Conservation (phyloP, 1,140 invertebrate genomes). For the Stratiolaelaps scimitus region DNA sequence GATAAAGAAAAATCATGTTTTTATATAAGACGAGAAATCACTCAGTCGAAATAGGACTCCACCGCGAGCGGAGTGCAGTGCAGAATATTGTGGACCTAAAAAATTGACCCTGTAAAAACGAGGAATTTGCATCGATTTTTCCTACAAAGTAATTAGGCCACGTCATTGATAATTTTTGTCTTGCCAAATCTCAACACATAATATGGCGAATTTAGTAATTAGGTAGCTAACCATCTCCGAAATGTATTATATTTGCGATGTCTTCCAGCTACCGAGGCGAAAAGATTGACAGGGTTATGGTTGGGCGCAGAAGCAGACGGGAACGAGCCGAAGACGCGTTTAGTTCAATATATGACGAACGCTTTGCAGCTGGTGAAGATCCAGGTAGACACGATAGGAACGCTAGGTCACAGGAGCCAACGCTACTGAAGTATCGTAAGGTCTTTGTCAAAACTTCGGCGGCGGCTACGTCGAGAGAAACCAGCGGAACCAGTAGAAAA, state of each 20-base stretch:
- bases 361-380: neutral
- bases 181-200: too few species aligned
- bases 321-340: neutral
- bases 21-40: too few species aligned
- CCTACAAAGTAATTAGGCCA: too few species aligned
- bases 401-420: neutral
- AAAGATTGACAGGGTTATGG: slow-evolving; percentile 28
- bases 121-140: too few species aligned
- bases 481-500: too few species aligned
- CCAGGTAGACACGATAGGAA: neutral
- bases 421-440: slow-evolving; percentile 12
- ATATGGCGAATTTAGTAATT: too few species aligned
- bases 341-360: slow-evolving; percentile 1
- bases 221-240: neutral
- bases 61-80: too few species aligned
- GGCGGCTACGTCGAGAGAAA: too few species aligned
- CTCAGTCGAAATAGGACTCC: neutral
- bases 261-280: slow-evolving; percentile 34
- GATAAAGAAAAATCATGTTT: too few species aligned
- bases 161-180: too few species aligned
- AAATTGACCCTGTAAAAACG: too few species aligned
- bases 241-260: neutral
- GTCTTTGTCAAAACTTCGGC: slow-evolving; percentile 3
- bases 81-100: too few species aligned
- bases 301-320: neutral